Base-by-base conservation (phyloP, 92 coral and sea anemone genomes). In the Porites evermanni region DNA sequence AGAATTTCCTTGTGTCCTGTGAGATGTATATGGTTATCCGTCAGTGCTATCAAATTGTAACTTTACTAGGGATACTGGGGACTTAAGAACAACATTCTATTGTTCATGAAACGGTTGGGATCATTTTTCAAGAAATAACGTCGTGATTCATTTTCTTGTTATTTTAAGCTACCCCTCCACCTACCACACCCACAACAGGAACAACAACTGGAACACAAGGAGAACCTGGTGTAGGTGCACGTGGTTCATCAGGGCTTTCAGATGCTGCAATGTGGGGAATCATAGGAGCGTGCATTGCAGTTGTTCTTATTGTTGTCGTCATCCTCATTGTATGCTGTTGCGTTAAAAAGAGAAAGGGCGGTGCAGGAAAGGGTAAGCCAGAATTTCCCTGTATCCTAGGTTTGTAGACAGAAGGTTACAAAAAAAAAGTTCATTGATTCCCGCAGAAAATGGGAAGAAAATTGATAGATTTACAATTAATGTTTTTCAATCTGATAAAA, bases 261-360 rank as follows among this genome's bases (percentile, higher is more conserved):
- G 20, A 18, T 0, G 26, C 1, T 3, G 70, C 0, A 51, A 24
- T 66, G 83, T 77, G 83, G 88, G 88, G 83, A 20, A 85, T 85
- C 56, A 77, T 85, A 17, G 88, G 83, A 16, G 83, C 21, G 2
- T 76, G 88, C 60, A 67, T 76, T 53, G 88, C 88, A 53, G 23
- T 85, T 74, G 76, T 44, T 16, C 12, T 85, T 7, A 2, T 77
- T 67, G 53, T 85, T 2, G 50, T 60, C 54, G 7, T 85, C 23
- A 18, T 85, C 12, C 58, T 85, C 21, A 9, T 85, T 8, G 76
- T 85, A 10, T 85, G 83, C 10, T 85, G 83, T 3, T 12, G 51
- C 16, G 8, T 65, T 21, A 67, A 17, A 6, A 77, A 12, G 63
- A 84, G 6, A 52, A 26, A 26, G 3, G 78, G 78, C 7, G 65